Percentiles rank a stretch among this genome's conserved stretches.
Conservation (phyloP, 2,888 invertebrate species). For the Theretra japonica region DNA sequence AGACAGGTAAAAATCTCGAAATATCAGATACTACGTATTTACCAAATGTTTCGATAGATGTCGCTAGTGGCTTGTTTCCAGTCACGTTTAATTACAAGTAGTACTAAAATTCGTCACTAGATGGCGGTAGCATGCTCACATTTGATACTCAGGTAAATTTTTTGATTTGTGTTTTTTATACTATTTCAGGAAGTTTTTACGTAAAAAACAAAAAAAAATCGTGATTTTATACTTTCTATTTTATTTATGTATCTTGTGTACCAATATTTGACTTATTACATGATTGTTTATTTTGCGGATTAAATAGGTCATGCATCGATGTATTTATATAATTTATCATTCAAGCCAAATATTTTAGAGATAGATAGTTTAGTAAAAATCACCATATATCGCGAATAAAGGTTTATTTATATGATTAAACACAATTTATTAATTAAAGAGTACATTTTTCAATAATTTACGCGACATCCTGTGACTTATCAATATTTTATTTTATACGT, state of each 20-base stretch:
- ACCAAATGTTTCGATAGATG: not conserved
- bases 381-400: too few species aligned
- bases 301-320: too few species aligned
- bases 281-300: too few species aligned
- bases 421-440: not conserved
- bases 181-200: too few species aligned
- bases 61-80: not conserved
- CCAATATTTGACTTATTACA: not conserved
- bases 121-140: constrained; percentile 1
- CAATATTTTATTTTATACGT: not conserved
- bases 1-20: not conserved
- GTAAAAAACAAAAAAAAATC: not conserved
- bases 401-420: too few species aligned
- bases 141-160: not conserved
- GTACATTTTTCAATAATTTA: not conserved
- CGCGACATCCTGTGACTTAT: not conserved
- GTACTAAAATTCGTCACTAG: not conserved
- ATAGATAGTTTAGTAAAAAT: too few species aligned
- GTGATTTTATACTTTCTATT: not conserved
- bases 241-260: not conserved
- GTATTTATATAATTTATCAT: too few species aligned
- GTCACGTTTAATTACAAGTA: not conserved
- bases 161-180: not conserved
- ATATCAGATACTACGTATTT: not conserved
- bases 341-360: too few species aligned